Evolutionary conservation across 2,888 invertebrate genomes (phyloP).

Genomic region (Mesorhabditis spiculigera): DNA sequence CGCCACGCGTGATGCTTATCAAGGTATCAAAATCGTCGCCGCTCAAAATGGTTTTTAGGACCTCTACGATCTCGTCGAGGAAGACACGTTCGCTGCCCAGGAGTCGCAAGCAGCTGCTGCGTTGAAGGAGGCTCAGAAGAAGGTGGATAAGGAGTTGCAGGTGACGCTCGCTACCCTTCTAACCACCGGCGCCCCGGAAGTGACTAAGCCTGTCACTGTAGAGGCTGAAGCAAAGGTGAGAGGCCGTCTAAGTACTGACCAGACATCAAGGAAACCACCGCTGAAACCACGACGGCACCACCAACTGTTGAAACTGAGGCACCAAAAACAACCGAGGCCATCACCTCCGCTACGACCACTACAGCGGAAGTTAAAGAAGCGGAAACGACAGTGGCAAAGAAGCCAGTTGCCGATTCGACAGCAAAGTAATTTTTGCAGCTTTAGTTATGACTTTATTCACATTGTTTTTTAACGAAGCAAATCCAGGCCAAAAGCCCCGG

Average conservation of each 20-base stretch:
- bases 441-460: no score
- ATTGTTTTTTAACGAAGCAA: no score
- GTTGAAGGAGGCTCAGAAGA: neutral
- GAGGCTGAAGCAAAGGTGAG: no score
- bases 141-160: neutral
- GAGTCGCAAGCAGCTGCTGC: neutral
- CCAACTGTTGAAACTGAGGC: neutral
- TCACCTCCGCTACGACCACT: no score
- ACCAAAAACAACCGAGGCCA: neutral
- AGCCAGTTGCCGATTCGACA: no score
- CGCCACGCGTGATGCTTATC: neutral
- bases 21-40: neutral
- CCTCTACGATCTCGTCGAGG: constrained; percentile 4
- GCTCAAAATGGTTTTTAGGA: neutral
- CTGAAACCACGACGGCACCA: neutral
- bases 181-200: no score
- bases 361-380: no score
- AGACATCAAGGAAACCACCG: neutral
- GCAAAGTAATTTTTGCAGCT: no score
- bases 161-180: no score
- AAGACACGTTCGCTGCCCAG: neutral
- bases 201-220: no score
- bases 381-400: no score
- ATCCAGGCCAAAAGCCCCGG: no score
- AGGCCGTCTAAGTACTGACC: neutral